Percentiles rank a stretch among this genome's conserved stretches.
Conservation (phyloP, 2,888 invertebrate genomes). For the Chymomyza caudatula region DNA sequence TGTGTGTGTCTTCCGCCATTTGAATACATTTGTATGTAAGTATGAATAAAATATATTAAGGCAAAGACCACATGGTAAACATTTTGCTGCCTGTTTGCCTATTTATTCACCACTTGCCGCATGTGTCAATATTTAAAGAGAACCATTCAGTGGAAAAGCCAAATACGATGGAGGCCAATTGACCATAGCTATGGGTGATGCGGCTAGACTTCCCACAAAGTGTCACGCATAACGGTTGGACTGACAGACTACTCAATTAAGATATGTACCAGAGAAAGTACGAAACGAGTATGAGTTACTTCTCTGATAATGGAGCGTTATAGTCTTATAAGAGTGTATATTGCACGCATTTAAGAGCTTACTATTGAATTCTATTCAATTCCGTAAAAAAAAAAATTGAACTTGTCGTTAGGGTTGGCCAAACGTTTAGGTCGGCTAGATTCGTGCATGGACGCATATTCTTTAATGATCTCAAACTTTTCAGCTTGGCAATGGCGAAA, state of each 20-base stretch:
- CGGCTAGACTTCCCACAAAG: not conserved
- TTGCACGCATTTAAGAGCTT: no score
- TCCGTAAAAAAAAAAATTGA: no score
- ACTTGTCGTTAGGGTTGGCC: no score
- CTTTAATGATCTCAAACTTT: no score
- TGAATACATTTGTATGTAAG: not conserved
- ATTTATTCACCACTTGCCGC: slow-evolving; percentile 2
- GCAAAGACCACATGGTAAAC: slow-evolving; percentile 22
- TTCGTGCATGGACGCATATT: no score
- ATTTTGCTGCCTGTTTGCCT: slow-evolving; percentile 3
- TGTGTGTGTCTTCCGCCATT: slow-evolving; percentile 5
- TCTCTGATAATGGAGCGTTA: no score
- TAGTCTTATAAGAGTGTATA: no score
- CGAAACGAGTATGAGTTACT: no score
- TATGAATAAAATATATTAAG: not conserved
- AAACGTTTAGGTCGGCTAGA: no score
- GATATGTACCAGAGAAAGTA: not conserved
- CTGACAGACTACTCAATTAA: not conserved
- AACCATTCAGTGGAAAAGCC: not conserved
- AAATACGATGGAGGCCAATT: not conserved
- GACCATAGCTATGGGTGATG: not conserved
- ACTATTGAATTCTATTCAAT: no score
- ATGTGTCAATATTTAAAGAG: not conserved
- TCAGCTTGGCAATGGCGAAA: no score
- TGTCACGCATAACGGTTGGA: not conserved